These are phyloP conservation scores for Pseudorectes ferrugineus DNA, from an alignment of 2,113 vertebrate species.

Conservation along the genomic window DNA sequence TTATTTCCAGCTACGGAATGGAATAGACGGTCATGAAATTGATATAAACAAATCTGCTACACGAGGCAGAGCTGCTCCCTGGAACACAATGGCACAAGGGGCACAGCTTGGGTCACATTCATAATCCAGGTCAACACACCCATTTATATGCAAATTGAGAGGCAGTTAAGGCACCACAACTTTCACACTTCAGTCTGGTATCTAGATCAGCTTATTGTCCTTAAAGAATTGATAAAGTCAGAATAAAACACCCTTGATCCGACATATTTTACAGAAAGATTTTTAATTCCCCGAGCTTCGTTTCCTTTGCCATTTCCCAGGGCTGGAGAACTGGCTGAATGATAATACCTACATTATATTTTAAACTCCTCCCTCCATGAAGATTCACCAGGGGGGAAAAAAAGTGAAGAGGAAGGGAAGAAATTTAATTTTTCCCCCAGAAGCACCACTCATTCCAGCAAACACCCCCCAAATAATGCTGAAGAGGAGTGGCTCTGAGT, in stretches of 20 bases:
- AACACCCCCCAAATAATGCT: rapidly evolving
- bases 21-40: background rate
- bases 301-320: background rate
- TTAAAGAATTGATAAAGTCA: background rate
- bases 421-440: background rate
- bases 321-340: background rate
- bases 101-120: background rate
- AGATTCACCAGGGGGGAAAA: background rate
- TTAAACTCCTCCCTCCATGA: background rate
- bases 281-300: background rate
- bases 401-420: background rate
- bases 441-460: background rate
- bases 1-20: background rate
- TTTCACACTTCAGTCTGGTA: background rate
- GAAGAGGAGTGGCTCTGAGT: background rate
- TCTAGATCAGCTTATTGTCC: background rate
- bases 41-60: background rate
- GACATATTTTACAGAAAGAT: background rate
- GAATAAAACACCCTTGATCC: background rate
- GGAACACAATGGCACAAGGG: background rate
- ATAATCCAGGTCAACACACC: background rate
- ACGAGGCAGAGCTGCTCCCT: background rate
- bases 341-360: background rate
- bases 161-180: background rate
- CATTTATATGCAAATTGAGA: slow-evolving; percentile 31